Base-by-base conservation (phyloP, 2,888 invertebrate species). In the Stramonita haemastoma region DNA sequence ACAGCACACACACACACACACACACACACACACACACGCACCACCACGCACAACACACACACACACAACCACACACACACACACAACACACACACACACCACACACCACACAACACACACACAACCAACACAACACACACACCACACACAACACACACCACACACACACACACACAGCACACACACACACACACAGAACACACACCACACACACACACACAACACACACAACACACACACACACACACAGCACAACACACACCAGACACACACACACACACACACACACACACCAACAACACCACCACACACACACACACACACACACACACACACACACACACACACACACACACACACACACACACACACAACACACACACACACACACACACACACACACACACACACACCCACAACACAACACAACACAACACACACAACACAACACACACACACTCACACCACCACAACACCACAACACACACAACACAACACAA, bases 311-410 rank as follows among this genome's bases (percentile, higher is more conserved):
- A 32, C 60, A 60, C 32, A 79, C 32, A 79, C 29, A n/a, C 79
- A 79, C 79, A 32, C 46, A 66, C 84, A 34, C 85, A 0, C 70
- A 70, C 86, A 66, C 86, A 86, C 86, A 60, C 66, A 66, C 29
- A 66, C 70, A 86, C 66, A 86, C 57, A 66, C 66, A 86, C 66
- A 85, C 60, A 15, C 13, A 17, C 60, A 8, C 34, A 83, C 84
- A 85, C 56, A 22, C 13, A 6, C 70, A 22, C 66, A 66, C 22
- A 15, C 60, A 17, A 60, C 8, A 60, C 8, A 17, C 8, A 60
- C 8, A 60, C 13, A 60, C 8, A 60, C 13, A 60, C 8, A 60
- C 60, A 60, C 8, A 60, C 60, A 60, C 60, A 60, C 60, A n/a
- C n/a, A n/a, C n/a, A n/a, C n/a, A n/a, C n/a, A n/a, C n/a, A n/a